These are phyloP conservation scores for Euproctis similis DNA, from an alignment of 2,888 invertebrate species.

Conservation along the genomic window DNA sequence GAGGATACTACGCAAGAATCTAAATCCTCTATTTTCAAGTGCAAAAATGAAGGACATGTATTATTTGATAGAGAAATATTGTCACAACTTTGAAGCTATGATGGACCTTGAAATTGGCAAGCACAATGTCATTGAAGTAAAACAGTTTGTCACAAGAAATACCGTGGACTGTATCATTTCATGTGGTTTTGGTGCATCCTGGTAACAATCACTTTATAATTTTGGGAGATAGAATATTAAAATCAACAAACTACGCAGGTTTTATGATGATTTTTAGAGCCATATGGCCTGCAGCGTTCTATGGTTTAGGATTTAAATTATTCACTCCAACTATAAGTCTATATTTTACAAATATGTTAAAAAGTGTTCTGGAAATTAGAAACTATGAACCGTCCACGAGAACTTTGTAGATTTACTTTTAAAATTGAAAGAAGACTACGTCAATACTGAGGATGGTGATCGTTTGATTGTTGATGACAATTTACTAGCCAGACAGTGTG, in stretches of 20 bases:
- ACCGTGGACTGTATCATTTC: conserved; percentile 43
- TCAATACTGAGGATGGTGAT: conserved; percentile 19
- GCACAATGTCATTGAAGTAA: conserved; percentile 25
- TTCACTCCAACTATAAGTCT: conserved; percentile 25
- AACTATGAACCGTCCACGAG: conserved; percentile 26
- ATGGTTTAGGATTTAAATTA: conserved; percentile 26
- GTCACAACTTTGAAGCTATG: conserved; percentile 16
- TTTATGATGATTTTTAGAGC: conserved; percentile 22
- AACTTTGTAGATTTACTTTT: conserved; percentile 42
- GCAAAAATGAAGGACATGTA: conserved; percentile 34
- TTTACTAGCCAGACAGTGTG: conserved; percentile 63
- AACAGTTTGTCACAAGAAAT: conserved; percentile 25
- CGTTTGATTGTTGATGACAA: conserved; percentile 35
- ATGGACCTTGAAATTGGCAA: not conserved
- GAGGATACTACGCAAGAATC: conserved; percentile 28
- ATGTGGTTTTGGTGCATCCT: conserved; percentile 21
- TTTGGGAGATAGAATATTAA: conserved; percentile 31
- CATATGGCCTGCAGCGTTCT: conserved; percentile 43
- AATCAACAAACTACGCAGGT: conserved; percentile 21
- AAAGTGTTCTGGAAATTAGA: conserved; percentile 29
- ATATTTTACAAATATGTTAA: conserved; percentile 35
- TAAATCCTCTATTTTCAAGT: conserved; percentile 28
- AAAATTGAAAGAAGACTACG: conserved; percentile 29
- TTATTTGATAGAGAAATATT: conserved; percentile 25
- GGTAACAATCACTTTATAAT: conserved; percentile 27